A percentile compares a stretch with the other conserved stretches of the same genome.
These are phyloP conservation scores for Brachypalpus laphriformis DNA, from an alignment of 2,888 invertebrate species.

Conservation along the genomic window DNA sequence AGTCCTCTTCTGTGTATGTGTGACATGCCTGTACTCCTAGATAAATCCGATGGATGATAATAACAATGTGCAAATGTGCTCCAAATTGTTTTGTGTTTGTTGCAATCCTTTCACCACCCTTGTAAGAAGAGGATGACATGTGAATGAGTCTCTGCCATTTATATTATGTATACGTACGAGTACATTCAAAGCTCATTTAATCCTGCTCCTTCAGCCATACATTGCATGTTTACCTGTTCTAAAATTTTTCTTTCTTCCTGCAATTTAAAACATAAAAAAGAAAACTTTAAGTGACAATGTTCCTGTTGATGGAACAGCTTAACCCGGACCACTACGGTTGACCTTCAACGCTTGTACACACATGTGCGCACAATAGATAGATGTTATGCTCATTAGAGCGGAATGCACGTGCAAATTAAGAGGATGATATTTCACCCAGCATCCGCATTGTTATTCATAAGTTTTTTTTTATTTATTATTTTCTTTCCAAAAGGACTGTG, in stretches of 20 bases:
- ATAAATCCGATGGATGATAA: conserved; percentile 26
- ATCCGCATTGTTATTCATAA: conserved; percentile 37
- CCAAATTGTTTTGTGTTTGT: conserved; percentile 48
- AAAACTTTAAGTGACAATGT: conserved; percentile 23
- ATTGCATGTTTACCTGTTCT: conserved; percentile 44
- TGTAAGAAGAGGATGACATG: conserved; percentile 28
- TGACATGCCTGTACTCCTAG: not conserved
- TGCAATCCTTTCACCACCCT: conserved; percentile 44
- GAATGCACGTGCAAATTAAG: conserved; percentile 67
- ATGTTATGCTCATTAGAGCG: conserved; percentile 67
- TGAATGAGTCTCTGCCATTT: conserved; percentile 46
- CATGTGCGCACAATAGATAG: conserved; percentile 38
- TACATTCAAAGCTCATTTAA: conserved; percentile 54
- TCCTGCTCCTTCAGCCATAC: conserved; percentile 19
- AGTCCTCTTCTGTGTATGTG: not conserved
- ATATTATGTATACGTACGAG: conserved; percentile 25
- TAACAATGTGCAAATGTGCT: conserved; percentile 47
- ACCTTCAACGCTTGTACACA: conserved; percentile 55
- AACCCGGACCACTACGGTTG: conserved; percentile 52
- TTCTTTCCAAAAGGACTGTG: conserved; percentile 86
- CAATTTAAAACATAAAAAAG: not conserved
- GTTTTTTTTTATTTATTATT: conserved; percentile 30
- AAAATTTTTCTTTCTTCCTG: conserved; percentile 13
- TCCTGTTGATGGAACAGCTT: conserved; percentile 55
- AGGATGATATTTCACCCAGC: conserved; percentile 44